Conservation (phyloP, 2,888 invertebrate genomes). For the Epistrophe eligans region DNA sequence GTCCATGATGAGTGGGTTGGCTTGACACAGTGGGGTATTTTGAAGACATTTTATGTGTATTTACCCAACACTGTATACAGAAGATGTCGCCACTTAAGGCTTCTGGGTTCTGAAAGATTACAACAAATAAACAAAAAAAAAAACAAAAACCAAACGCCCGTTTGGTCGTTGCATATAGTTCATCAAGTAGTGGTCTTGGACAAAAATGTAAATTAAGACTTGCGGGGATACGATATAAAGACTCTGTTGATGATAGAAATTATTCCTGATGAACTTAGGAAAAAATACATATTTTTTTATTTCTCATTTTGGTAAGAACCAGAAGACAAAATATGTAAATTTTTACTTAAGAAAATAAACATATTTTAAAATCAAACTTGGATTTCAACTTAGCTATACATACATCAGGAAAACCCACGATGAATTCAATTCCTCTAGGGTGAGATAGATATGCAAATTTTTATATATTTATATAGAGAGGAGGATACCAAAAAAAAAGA, state of each 20-base stretch:
- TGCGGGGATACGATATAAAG: slow-evolving; percentile 5
- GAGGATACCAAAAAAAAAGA: slow-evolving; percentile 15
- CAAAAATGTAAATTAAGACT: slow-evolving; percentile 69
- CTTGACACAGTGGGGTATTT: slow-evolving; percentile 50
- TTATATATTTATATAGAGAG: not conserved
- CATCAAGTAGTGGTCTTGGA: slow-evolving; percentile 58
- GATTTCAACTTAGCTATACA: not conserved
- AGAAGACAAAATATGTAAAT: slow-evolving; percentile 53
- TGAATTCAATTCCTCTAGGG: slow-evolving; percentile 32
- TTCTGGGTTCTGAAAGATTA: slow-evolving; percentile 39
- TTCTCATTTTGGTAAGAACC: not conserved
- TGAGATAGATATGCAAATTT: slow-evolving; percentile 60
- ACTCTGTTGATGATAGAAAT: slow-evolving; percentile 47
- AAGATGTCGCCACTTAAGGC: slow-evolving; percentile 70
- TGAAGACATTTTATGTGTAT: slow-evolving; percentile 51
- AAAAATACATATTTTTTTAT: slow-evolving; percentile 8
- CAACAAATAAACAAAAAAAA: not conserved
- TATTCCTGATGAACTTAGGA: slow-evolving; percentile 32
- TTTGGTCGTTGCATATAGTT: slow-evolving; percentile 21
- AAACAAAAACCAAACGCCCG: not conserved
- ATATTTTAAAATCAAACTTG: slow-evolving; percentile 18
- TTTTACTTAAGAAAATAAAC: slow-evolving; percentile 31
- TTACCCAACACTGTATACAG: slow-evolving; percentile 57
- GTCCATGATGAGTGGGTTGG: slow-evolving; percentile 51
- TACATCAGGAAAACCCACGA: not conserved